Conservation (phyloP, 2,113 vertebrate species). For the Myotis brandtii region DNA sequence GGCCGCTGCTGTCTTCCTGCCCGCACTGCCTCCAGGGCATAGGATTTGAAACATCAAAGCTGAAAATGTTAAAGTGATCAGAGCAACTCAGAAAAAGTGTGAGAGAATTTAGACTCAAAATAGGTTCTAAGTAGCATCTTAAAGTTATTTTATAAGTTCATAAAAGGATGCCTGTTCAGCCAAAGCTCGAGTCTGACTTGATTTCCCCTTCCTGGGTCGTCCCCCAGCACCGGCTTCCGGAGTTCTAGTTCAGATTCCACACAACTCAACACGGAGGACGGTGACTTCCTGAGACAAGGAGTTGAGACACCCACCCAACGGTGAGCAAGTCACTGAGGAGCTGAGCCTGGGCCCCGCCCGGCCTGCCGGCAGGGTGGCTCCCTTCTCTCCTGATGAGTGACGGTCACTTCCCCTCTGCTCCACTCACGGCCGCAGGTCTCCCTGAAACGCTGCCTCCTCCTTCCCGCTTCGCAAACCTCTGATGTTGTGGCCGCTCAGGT, state of each 20-base stretch:
- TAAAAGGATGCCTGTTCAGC: background rate
- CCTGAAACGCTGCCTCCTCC: background rate
- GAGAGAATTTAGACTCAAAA: background rate
- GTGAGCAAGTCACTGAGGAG: background rate
- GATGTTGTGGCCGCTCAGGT: too few species aligned
- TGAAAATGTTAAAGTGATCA: conserved; percentile 34
- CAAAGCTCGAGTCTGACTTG: background rate
- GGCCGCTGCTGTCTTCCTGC: conserved; percentile 29
- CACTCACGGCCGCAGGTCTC: background rate
- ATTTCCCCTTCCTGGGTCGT: background rate
- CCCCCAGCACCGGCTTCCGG: background rate
- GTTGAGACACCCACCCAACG: background rate
- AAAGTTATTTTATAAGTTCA: background rate
- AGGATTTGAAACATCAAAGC: background rate
- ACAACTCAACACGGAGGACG: background rate
- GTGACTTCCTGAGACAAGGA: background rate
- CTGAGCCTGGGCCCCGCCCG: background rate
- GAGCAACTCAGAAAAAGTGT: background rate
- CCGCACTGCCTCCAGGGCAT: conserved; percentile 68
- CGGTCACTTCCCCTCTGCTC: background rate
- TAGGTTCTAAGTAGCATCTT: background rate
- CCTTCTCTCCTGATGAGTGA: background rate
- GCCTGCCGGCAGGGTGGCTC: background rate
- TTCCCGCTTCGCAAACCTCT: too few species aligned
- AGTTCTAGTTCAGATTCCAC: background rate